Percentiles rank a stretch among this genome's conserved stretches.
Evolutionary conservation across 1,140 invertebrate genomes (phyloP).

Genomic region (Harlomillsia oculata): DNA sequence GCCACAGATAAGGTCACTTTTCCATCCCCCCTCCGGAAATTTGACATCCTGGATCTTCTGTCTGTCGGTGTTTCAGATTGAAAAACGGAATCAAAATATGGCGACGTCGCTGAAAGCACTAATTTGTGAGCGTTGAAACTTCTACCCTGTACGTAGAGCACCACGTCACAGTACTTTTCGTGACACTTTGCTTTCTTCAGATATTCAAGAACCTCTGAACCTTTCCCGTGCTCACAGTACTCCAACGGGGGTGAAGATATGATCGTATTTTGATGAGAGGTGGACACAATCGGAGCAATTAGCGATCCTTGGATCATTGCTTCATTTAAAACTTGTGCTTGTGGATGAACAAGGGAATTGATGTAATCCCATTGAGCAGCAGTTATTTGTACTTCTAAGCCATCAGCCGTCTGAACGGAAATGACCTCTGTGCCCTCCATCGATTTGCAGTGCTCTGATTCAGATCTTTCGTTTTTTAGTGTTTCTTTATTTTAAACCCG

Average conservation of each 20-base stretch:
- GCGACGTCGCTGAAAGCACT: slow-evolving; percentile 55
- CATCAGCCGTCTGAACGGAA: slow-evolving; percentile 7
- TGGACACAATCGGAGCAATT: neutral
- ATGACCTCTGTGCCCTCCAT: slow-evolving; percentile 15
- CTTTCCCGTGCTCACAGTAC: slow-evolving; percentile 16
- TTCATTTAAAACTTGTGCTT: slow-evolving; percentile 3
- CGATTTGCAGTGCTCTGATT: too few relatives aligned
- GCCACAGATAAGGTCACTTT: slow-evolving; percentile 9
- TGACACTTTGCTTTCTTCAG: slow-evolving; percentile 45
- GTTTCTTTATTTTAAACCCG: too few relatives aligned
- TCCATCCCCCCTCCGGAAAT: neutral
- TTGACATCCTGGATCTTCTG: slow-evolving; percentile 10
- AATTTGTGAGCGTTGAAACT: slow-evolving; percentile 54
- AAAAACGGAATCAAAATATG: slow-evolving; percentile 56
- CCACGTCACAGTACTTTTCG: slow-evolving; percentile 53
- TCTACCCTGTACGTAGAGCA: slow-evolving; percentile 51
- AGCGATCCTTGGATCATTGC: slow-evolving; percentile 7
- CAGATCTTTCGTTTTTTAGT: too few relatives aligned
- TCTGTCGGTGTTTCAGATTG: slow-evolving; percentile 35
- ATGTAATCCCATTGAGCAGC: slow-evolving; percentile 1
- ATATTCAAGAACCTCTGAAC: slow-evolving; percentile 40
- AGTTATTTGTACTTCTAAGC: slow-evolving; percentile 9
- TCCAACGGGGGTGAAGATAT: neutral
- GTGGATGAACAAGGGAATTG: neutral
- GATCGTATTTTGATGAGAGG: neutral